Evolutionary conservation across 2,888 invertebrate genomes (phyloP).

Genomic region (Gonocerus acuteangulatus): DNA sequence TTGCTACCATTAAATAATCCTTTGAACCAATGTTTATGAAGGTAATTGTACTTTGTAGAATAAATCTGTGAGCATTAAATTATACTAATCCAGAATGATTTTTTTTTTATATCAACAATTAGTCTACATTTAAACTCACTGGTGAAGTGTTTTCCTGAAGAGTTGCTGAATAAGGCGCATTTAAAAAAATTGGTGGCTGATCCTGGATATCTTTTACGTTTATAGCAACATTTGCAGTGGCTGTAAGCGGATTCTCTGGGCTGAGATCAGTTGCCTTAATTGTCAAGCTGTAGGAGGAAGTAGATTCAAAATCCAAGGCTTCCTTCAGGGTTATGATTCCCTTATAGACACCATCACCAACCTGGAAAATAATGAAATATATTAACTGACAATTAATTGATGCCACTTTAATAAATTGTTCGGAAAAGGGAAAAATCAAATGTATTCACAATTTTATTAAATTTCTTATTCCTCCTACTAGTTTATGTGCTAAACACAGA

Average conservation of each 20-base stretch:
- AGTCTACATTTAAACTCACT: conserved; percentile 43
- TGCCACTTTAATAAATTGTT: background rate
- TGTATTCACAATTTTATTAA: too few species aligned
- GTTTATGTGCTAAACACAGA: too few species aligned
- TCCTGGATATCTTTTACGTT: conserved; percentile 73
- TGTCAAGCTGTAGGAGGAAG: conserved; percentile 63
- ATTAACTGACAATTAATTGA: conserved; percentile 1
- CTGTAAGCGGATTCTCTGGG: conserved; percentile 51
- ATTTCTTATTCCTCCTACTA: too few species aligned
- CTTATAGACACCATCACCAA: conserved; percentile 60
- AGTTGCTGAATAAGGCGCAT: conserved; percentile 70
- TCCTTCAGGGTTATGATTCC: conserved; percentile 59
- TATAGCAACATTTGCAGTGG: conserved; percentile 64
- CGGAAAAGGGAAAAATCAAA: too few species aligned
- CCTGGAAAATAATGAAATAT: conserved; percentile 46
- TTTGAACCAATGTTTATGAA: too few species aligned
- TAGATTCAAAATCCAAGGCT: conserved; percentile 67
- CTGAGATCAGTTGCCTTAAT: conserved; percentile 58
- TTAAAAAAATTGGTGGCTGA: conserved; percentile 71
- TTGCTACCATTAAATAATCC: too few species aligned
- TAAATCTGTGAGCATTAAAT: too few species aligned
- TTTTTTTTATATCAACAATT: too few species aligned
- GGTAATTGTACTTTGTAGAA: too few species aligned
- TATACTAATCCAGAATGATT: too few species aligned
- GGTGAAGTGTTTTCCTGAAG: conserved; percentile 65